A percentile compares a stretch with the other conserved stretches of the same genome.
phyloP scores from a whole-genome alignment of 1,140 invertebrate genomes.

The Ceratitis capitata region DNA sequence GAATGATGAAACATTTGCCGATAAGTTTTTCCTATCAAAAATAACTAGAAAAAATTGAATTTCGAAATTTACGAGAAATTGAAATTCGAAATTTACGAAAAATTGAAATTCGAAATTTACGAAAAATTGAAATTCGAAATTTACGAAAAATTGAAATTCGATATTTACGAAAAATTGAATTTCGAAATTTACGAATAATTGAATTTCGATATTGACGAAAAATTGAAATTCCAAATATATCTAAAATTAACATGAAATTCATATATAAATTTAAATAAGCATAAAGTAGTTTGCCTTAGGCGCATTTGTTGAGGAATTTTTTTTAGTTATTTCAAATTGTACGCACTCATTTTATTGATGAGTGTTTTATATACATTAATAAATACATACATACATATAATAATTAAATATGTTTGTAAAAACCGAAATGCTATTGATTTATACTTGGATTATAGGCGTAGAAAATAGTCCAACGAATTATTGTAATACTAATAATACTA shows the following conservation, averaged over 20 bases:
- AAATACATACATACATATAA: neutral
- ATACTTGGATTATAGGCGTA: neutral
- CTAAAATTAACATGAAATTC: neutral
- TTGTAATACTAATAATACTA: conserved; percentile 12
- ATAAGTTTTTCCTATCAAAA: neutral
- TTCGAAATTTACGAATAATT: too few species aligned
- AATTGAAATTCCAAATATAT: neutral
- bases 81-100: too few species aligned
- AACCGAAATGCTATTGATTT: neutral
- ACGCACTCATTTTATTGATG: conserved; percentile 16
- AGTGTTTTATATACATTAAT: neutral
- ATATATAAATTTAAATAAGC: too few species aligned
- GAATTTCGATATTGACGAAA: neutral
- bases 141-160: neutral
- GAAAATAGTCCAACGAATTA: conserved; percentile 11
- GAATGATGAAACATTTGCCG: conserved; percentile 5
- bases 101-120: too few species aligned
- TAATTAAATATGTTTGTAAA: neutral
- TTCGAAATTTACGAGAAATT: too few species aligned
- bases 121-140: neutral
- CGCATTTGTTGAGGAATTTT: neutral
- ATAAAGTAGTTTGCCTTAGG: conserved; percentile 1
- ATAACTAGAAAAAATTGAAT: too few species aligned
- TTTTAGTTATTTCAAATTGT: neutral
- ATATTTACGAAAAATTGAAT: neutral